Conservation (phyloP, 2,888 invertebrate genomes). For the Linnaemya vulpina region DNA sequence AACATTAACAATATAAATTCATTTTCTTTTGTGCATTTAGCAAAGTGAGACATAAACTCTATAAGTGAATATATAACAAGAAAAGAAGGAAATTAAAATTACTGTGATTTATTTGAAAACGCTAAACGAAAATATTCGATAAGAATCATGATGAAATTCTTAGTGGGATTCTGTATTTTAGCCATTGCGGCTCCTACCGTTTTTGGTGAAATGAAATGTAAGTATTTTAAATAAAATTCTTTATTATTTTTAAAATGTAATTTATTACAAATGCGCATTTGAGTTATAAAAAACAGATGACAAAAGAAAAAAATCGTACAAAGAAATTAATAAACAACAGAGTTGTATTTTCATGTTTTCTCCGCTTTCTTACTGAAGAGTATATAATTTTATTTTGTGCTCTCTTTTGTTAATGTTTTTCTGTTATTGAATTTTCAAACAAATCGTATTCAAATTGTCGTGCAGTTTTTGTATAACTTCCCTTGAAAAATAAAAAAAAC, state of each 20-base stretch:
- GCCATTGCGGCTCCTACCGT: conserved; percentile 79
- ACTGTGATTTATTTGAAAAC: conserved; percentile 76
- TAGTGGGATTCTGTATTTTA: conserved; percentile 84
- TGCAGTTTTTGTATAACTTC: background rate
- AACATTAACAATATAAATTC: conserved; percentile 75
- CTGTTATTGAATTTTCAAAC: conserved; percentile 7
- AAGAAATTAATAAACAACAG: conserved; percentile 46
- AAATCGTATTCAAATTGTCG: background rate
- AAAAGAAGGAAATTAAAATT: conserved; percentile 62
- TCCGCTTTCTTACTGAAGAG: background rate
- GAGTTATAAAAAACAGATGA: background rate
- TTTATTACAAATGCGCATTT: conserved; percentile 53
- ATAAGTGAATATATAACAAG: conserved; percentile 43
- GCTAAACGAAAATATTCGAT: conserved; percentile 46
- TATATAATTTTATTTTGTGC: background rate
- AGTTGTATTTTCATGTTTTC: conserved; percentile 22
- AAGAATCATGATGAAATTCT: conserved; percentile 84
- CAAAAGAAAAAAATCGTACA: conserved; percentile 25
- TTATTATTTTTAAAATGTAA: background rate
- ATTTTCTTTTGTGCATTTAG: conserved; percentile 80
- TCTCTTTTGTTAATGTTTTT: conserved; percentile 8
- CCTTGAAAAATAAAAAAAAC: background rate
- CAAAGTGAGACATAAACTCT: conserved; percentile 72
- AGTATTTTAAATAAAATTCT: conserved; percentile 82
- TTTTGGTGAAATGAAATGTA: conserved; percentile 86